Percentiles rank a stretch among this genome's conserved stretches.
phyloP scores from a whole-genome alignment of 2,888 invertebrate genomes.

The Cryptophagus acutangulus region DNA sequence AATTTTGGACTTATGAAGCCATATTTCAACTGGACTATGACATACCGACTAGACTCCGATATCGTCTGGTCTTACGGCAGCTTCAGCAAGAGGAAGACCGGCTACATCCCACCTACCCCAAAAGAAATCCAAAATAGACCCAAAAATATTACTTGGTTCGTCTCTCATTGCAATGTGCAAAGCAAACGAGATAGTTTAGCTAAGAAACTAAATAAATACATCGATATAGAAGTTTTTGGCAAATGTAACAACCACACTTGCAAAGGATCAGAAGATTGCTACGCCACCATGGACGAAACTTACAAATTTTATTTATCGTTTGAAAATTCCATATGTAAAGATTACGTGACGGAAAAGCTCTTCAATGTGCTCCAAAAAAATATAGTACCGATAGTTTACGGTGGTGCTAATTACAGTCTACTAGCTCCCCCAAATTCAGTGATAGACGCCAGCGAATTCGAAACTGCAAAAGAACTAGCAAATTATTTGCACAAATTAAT shows the following conservation, averaged over 20 bases:
- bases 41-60: constrained; percentile 49
- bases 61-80: constrained; percentile 45
- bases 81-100: constrained; percentile 20
- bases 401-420: constrained; percentile 56
- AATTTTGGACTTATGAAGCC: constrained; percentile 28
- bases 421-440: constrained; percentile 52
- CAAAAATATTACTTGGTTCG: constrained; percentile 56
- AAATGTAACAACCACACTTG: constrained; percentile 51
- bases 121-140: constrained; percentile 38
- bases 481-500: constrained; percentile 51
- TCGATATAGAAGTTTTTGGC: constrained; percentile 61
- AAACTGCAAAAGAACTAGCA: constrained; percentile 49
- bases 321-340: constrained; percentile 65
- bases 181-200: constrained; percentile 49
- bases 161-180: constrained; percentile 51
- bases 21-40: constrained; percentile 55
- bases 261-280: constrained; percentile 41
- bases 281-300: constrained; percentile 48
- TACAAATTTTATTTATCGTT: constrained; percentile 70
- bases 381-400: constrained; percentile 63
- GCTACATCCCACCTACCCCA: constrained; percentile 23
- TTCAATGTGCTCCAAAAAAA: constrained; percentile 54
- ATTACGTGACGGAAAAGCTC: constrained; percentile 62
- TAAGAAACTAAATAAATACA: constrained; percentile 51
- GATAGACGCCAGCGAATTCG: constrained; percentile 56